Conservation (phyloP, 2,113 vertebrate genomes). For the Crotalus helleri region DNA sequence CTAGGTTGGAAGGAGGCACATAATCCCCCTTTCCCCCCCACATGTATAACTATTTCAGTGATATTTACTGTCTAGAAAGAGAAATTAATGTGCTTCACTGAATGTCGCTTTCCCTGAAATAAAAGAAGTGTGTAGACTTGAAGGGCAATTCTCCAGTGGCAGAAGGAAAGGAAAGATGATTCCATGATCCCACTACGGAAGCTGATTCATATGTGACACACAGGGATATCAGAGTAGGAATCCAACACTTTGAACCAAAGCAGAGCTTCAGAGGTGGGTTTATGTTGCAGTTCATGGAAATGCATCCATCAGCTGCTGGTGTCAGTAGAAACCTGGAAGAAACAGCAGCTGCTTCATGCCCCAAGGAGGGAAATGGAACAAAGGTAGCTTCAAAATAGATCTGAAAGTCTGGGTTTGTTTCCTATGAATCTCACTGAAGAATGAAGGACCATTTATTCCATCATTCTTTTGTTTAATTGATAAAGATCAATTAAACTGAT, state of each 20-base stretch:
- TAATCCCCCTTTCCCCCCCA: background rate
- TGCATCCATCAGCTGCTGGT: constrained; percentile 77
- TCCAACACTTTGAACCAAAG: constrained; percentile 15
- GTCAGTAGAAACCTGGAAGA: constrained; percentile 72
- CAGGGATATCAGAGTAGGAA: constrained; percentile 35
- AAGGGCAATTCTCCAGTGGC: background rate
- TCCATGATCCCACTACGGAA: constrained; percentile 26
- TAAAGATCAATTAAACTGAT: constrained; percentile 10
- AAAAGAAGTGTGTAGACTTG: background rate
- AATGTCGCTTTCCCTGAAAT: background rate
- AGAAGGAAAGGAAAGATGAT: background rate
- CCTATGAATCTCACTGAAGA: constrained; percentile 50
- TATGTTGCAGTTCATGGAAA: constrained; percentile 53
- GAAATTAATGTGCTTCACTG: background rate
- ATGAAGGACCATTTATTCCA: constrained; percentile 29
- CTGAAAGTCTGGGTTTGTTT: constrained; percentile 59
- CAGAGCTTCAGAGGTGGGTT: constrained; percentile 26
- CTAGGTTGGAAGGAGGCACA: background rate
- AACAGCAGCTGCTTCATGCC: constrained; percentile 70
- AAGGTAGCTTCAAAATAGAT: constrained; percentile 67
- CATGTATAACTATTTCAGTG: background rate
- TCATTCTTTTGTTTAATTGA: constrained; percentile 29
- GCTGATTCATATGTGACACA: background rate
- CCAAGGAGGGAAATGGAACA: constrained; percentile 57
- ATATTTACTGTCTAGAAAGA: background rate